Percentiles rank a stretch among this genome's conserved stretches.
phyloP scores from a whole-genome alignment of 2,113 vertebrate genomes.

The Myanophis thanlyinensis region DNA sequence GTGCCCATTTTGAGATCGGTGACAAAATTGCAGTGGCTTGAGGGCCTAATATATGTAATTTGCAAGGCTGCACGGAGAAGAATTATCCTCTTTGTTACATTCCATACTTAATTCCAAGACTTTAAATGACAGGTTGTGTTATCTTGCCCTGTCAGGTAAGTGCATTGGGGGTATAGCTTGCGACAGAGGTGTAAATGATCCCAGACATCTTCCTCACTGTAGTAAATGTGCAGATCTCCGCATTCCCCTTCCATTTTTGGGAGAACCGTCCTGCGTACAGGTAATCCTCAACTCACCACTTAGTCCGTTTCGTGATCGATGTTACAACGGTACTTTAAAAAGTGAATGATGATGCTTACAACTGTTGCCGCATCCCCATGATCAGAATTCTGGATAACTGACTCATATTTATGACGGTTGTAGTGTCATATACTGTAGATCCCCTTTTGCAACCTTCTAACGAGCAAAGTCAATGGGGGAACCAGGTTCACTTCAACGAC shows the following conservation, averaged over 20 bases:
- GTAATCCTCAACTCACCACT: no score
- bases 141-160: not conserved
- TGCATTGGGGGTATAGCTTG: not conserved
- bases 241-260: not conserved
- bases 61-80: not conserved
- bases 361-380: not conserved
- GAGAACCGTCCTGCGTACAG: not conserved
- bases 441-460: not conserved
- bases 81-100: no score
- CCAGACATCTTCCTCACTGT: not conserved
- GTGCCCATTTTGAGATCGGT: not conserved
- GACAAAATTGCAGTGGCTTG: fast-evolving
- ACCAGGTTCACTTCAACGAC: not conserved
- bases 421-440: no score
- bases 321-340: no score
- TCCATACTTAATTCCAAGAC: not conserved
- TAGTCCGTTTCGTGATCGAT: no score
- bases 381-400: not conserved
- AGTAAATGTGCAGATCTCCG: not conserved
- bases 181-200: not conserved
- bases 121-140: not conserved
- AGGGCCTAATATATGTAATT: not conserved
- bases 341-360: no score
- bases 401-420: not conserved
- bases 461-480: not conserved